Base-by-base conservation (phyloP, 1,140 invertebrate species). In the Archivesica marissinica region DNA sequence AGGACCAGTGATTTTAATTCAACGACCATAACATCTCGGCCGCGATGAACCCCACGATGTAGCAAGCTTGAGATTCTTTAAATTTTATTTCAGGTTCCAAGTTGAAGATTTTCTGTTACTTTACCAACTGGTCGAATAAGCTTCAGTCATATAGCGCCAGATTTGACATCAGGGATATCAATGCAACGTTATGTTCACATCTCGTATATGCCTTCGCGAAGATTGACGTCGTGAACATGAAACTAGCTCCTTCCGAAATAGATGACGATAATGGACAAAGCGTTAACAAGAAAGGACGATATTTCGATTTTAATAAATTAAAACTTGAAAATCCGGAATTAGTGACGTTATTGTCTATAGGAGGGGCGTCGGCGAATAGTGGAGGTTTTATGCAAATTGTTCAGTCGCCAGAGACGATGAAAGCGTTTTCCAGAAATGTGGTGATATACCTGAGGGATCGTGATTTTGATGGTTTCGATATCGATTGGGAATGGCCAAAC, bases 401-500 rank as follows among this genome's bases (percentile, higher is more conserved):
- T 7, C 59, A 56, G 6, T 86, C 87, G 17, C 33, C 76, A 25
- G 44, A 82, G 11, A 88, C 66, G 13, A 87, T 89, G 61, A 61
- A 77, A 23, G 54, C 61, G 28, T 93, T 92, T 78, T 84, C 87
- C 25, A 59, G 85, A 41, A 86, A 91, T 64, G 95, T 96, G 25
- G 95, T 99, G 15, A 97, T 97, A 93, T 99, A 98, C 92, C 95
- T 99, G 61, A 95, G 98, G 77, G 96, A 97, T 91, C 97, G 99
- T 93, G 97, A 97, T 90, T 99, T 99, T 92, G 98, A 99, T 94
- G 98, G 98, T 11, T 95, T 99, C 33, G 98, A 99, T 94, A 94
- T 99, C 86, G 98, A 99, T 92, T 99, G 98, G 97, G 98, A 99
- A 92, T 99, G 99, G 94, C 98, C 98, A 9, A 56, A n/a, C 13